Evolutionary conservation across 2,113 vertebrate species (phyloP), one percentile per base, ranked within the genome.

Genomic region (Vanacampus margaritifer): DNA sequence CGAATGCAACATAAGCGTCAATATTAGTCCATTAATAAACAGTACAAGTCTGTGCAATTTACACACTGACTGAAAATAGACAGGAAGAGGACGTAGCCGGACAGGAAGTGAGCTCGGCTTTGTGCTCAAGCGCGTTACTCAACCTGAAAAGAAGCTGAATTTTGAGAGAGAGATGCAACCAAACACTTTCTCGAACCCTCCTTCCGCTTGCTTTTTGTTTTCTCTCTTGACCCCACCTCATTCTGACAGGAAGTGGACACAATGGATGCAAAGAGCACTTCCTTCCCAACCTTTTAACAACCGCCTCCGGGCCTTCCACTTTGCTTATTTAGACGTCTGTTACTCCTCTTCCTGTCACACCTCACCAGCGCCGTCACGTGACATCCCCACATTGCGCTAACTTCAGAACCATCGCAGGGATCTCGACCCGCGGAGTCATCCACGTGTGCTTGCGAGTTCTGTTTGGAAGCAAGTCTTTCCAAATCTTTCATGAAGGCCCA

Each of bases 81-180:
- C 84, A 64, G 87, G 84, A 89, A 85, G 73, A 79, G 86, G 87
- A 87, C 82, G 70, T 78, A 64, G 68, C 78, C 73, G 79, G 57
- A 76, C 54, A 83, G 83, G 85, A 87, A 85, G 76, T 82, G 72
- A 77, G 63, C 32, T 13, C 11, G 28, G 28, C 28, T 32, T 32
- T 32, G 28, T 32, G 28, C 28, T 32, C 28, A 32, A 32, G 28
- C 28, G 10, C 39, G 10, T 10, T 41, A 13, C 10, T 13, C 10
- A 12, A 41, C 39, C 39, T 41, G 39, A 45, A 45, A 45, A 45
- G 43, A 17, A 45, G 16, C 10, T 1, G 39, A 3, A 10, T 41
- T 41, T 41, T 41, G 39, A 41, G 39, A 11, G 39, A 12, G 6
- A 41, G 12, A 13, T 13, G 39, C 43, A 45, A 45, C 43, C 14